Percentiles rank a stretch among this genome's conserved stretches.
Evolutionary conservation across 2,797 vertebrate genomes (phyloP).

Genomic region (Sylvilagus floridanus): DNA sequence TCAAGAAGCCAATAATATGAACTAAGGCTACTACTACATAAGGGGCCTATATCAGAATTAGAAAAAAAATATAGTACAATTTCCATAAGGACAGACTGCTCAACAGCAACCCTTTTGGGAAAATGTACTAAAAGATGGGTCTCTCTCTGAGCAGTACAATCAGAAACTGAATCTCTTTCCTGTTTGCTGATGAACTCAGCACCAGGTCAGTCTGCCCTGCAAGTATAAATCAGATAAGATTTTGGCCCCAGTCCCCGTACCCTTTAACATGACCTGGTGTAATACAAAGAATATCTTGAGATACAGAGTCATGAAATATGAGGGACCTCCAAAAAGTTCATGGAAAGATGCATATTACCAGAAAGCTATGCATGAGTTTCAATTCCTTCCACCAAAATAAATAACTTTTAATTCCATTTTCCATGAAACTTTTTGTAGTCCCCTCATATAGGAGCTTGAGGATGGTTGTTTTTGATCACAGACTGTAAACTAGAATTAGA

Average conservation of each 20-base stretch:
- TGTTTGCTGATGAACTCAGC: not conserved
- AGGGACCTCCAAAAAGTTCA: no score
- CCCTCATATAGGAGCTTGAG: no score
- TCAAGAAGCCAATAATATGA: not conserved
- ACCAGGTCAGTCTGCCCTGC: not conserved
- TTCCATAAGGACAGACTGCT: not conserved
- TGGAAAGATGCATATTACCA: no score
- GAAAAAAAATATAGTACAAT: not conserved
- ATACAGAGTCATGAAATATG: not conserved
- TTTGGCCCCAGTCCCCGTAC: not conserved
- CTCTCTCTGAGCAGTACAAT: not conserved
- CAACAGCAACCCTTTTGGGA: not conserved
- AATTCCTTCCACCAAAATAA: no score
- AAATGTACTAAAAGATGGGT: not conserved
- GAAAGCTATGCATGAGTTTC: no score
- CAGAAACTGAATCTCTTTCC: not conserved
- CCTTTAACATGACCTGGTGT: not conserved
- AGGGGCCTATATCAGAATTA: not conserved
- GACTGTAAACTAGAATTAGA: not conserved
- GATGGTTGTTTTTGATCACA: not conserved
- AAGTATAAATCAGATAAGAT: not conserved
- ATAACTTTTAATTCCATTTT: no score
- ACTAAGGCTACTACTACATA: not conserved
- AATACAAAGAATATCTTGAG: not conserved
- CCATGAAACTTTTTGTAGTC: no score